Percentiles rank a stretch among this genome's conserved stretches.
phyloP scores from a whole-genome alignment of 2,113 vertebrate genomes.

The Forbesichthys agassizii region DNA sequence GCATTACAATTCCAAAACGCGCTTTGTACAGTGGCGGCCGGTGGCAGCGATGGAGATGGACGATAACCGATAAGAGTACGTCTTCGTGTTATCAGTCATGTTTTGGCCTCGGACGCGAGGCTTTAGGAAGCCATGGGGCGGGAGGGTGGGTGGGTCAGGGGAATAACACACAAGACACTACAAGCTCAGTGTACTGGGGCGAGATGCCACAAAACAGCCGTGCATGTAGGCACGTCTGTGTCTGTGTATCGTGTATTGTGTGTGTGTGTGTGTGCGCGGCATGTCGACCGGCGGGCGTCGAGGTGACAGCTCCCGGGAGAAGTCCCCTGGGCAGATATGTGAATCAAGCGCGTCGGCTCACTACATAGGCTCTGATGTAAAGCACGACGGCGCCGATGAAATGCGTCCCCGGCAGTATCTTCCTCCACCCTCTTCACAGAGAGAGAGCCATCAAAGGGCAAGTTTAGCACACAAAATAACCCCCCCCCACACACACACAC shows the following conservation, averaged over 20 bases:
- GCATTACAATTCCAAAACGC: background rate
- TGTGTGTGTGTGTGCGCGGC: background rate
- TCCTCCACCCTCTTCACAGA: slow-evolving; percentile 43
- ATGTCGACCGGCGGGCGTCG: background rate
- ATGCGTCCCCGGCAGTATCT: slow-evolving; percentile 55
- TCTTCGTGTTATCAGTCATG: slow-evolving; percentile 1
- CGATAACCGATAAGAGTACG: background rate
- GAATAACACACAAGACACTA: too few relatives aligned
- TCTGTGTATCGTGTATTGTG: slow-evolving; percentile 6
- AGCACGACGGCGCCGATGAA: slow-evolving; percentile 53
- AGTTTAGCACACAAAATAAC: slow-evolving; percentile 44
- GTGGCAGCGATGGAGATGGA: slow-evolving; percentile 28
- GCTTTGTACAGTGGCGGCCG: slow-evolving; percentile 22
- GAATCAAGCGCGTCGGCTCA: slow-evolving; percentile 54
- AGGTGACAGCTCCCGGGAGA: slow-evolving; percentile 44
- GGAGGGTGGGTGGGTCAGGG: background rate
- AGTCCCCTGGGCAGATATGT: slow-evolving; percentile 31
- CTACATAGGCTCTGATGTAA: slow-evolving; percentile 63
- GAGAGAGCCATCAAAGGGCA: slow-evolving; percentile 64
- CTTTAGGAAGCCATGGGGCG: background rate
- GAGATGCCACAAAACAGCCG: too few relatives aligned
- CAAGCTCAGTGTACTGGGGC: too few relatives aligned
- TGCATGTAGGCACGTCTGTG: background rate
- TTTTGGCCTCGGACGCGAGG: slow-evolving; percentile 1
- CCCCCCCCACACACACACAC: too few relatives aligned